Evolutionary conservation across 1,140 invertebrate species (phyloP), one percentile per base, ranked within the genome.

Genomic region (Pantala flavescens): DNA sequence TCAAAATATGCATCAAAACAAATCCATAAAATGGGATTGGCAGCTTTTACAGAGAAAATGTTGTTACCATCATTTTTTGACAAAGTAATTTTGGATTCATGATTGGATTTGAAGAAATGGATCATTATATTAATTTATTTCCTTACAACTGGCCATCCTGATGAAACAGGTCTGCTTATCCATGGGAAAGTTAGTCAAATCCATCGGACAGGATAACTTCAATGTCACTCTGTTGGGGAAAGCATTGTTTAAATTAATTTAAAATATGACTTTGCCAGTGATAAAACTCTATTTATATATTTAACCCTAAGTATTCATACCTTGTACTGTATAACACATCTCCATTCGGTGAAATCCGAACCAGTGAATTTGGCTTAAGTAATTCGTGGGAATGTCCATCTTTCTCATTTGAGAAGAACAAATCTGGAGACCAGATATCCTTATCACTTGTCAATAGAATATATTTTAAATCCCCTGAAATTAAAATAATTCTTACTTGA

Each of bases 351-450:
- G 83, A 83, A 74, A 86, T 86, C 19, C 85, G 75, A 11, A 82
- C 77, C 70, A 82, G 80, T 63, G 79, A 77, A 77, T 84, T 83
- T 11, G 82, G 81, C 75, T 80, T 78, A 70, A 83, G 82, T 21
- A 86, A 82, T 73, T 83, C 80, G 77, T 86, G 85, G 74, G 84
- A 81, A 76, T 85, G 79, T 11, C 84, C 82, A 73, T 80, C 81
- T 78, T 84, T 84, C 78, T 86, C 85, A 77, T 86, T 86, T 43
- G 83, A 80, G 75, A 86, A 87, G 75, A 86, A 86, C 19, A 86
- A 79, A 80, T 86, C 85, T 10, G 84, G 85, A 78, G 82, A 83
- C 86, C 86, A 87, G 73, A 86, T 83, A 75, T 82, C 79, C 28
- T 82, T 78, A 11, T 77, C 80, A 77, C 81, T 83, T 63, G 77